Base-by-base conservation (phyloP, 2,888 invertebrate species). In the Ophonus ardosiacus region DNA sequence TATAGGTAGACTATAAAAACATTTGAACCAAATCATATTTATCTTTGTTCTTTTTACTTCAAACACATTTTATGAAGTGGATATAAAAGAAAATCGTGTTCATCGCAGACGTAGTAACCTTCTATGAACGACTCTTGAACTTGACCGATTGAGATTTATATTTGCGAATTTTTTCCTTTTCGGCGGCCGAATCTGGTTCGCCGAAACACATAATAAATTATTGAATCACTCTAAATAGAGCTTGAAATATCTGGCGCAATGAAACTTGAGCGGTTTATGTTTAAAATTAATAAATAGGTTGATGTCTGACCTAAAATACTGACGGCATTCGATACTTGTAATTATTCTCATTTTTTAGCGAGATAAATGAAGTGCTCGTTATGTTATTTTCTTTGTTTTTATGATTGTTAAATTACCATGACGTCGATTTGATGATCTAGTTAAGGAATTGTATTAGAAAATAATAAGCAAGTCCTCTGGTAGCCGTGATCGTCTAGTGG, bases 401-500 rank as follows among this genome's bases (percentile, higher is more conserved):
- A n/a, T 38, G 68, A 15, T 68, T 43, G n/a, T 71, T 24, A 40
- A 40, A 0, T 71, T 15, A 71, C 71, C 71, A 38, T 71, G 71
- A 71, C 31, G 31, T 3, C 7, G 15, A 43, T 21, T 17, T 7
- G n/a, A n/a, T 40, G 71, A 15, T 71, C 43, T 71, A 71, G n/a
- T 71, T 40, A 43, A 3, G 13, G 15, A 63, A 51, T 61, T 21
- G 31, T 0, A 18, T 61, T 61, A 61, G 17, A 61, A 61, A 61
- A 21, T 61, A 0, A 17, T 61, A 61, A 18, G 10, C 7, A 61
- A 61, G 76, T 51, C 76, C 51, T 76, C 21, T 51, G 18, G 78
- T 87, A 88, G 88, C 88, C 89, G 89, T 89, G 89, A 88, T 88
- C 88, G 88, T 88, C 89, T 89, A 88, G 89, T 92, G 92, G 91